Evolutionary conservation across 2,888 invertebrate genomes (phyloP).

Genomic region (Andrena chrysosceles): DNA sequence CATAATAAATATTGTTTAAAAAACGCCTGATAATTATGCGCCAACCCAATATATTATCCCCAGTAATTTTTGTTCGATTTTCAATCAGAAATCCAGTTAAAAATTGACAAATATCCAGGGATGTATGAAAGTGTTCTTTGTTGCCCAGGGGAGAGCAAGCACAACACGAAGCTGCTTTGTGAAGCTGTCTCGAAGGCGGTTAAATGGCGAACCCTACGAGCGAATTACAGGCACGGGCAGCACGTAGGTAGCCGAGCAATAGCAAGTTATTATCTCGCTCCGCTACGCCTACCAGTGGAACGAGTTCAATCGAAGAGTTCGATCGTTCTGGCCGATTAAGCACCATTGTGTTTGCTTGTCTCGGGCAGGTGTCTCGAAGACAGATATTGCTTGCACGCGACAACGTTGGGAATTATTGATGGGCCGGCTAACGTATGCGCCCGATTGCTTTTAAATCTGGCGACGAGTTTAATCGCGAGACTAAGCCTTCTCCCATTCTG

Average conservation of each 20-base stretch:
- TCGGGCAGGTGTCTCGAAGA: constrained; percentile 59
- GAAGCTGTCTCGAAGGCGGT: constrained; percentile 22
- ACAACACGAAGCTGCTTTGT: neutral
- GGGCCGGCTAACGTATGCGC: constrained; percentile 1
- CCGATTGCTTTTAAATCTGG: constrained; percentile 29
- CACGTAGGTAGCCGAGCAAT: constrained; percentile 56
- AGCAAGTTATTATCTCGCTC: constrained; percentile 57
- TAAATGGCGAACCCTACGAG: constrained; percentile 11
- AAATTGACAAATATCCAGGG: neutral
- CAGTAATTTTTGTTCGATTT: no score
- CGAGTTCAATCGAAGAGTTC: constrained; percentile 55
- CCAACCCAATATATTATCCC: no score
- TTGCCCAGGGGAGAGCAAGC: neutral
- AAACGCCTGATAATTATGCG: no score
- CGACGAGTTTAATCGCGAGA: constrained; percentile 12
- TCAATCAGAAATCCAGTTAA: neutral
- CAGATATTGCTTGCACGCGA: constrained; percentile 59
- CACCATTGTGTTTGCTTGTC: constrained; percentile 57
- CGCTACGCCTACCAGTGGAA: constrained; percentile 57
- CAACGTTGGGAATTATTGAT: constrained; percentile 56
- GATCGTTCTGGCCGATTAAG: constrained; percentile 64
- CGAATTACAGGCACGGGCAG: constrained; percentile 37
- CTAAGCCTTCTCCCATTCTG: constrained; percentile 19
- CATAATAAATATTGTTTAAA: no score
- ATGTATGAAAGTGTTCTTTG: neutral